Conservation (phyloP, 2,113 vertebrate species). For the Ceuthmochares aereus region DNA sequence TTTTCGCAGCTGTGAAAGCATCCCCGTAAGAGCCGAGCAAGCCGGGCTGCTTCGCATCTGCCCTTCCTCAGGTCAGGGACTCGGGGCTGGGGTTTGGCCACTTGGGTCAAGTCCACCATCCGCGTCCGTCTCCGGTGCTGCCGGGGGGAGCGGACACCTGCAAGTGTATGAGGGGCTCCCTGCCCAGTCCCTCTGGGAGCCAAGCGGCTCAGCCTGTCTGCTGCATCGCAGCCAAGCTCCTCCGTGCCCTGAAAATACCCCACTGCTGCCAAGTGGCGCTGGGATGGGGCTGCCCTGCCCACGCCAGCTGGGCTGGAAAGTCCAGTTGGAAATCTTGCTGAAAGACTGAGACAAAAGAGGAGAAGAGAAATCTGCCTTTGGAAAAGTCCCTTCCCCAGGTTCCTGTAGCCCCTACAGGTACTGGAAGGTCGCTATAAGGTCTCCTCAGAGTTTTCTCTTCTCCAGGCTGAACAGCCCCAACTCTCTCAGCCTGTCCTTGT, state of each 20-base stretch:
- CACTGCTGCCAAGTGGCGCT: rapidly evolving
- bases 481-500: too few relatives aligned
- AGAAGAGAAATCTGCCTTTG: neutral
- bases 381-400: too few relatives aligned
- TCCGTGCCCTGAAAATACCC: neutral
- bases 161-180: neutral
- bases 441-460: too few relatives aligned
- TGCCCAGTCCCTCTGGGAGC: neutral
- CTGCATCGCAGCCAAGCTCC: neutral
- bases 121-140: rapidly evolving
- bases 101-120: neutral
- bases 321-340: neutral
- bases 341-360: neutral
- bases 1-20: neutral
- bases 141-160: neutral
- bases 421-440: too few relatives aligned
- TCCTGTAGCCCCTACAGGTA: too few relatives aligned
- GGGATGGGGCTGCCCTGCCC: neutral
- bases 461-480: too few relatives aligned
- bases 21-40: neutral
- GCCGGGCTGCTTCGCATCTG: neutral
- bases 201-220: neutral
- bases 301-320: rapidly evolving
- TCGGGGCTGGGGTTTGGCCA: neutral
- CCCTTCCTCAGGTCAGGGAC: rapidly evolving